Percentiles rank a stretch among this genome's conserved stretches.
Conservation (phyloP, 2,888 invertebrate species). For the Scaptomyza caliginosa region DNA sequence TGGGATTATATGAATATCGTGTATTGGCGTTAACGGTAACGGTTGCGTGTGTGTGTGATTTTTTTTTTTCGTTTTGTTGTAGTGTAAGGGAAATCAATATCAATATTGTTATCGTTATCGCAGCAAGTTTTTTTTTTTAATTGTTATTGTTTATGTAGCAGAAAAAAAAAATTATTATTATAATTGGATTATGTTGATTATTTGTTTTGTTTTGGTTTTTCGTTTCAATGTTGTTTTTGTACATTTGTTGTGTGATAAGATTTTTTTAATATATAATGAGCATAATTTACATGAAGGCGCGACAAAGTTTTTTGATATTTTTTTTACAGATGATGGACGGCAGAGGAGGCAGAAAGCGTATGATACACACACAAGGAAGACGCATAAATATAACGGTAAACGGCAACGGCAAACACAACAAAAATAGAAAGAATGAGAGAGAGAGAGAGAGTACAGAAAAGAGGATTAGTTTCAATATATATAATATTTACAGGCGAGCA, state of each 20-base stretch:
- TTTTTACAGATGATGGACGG: conserved; percentile 45
- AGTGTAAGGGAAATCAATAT: conserved; percentile 37
- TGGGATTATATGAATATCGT: conserved; percentile 77
- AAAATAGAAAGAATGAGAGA: conserved; percentile 23
- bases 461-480: conserved; percentile 57
- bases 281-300: conserved; percentile 42
- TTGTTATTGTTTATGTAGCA: conserved; percentile 3
- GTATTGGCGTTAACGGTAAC: conserved; percentile 33
- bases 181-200: conserved; percentile 21
- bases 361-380: conserved; percentile 39
- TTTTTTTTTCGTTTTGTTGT: not conserved
- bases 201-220: conserved; percentile 14
- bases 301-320: conserved; percentile 11
- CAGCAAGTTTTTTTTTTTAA: conserved; percentile 20
- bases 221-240: conserved; percentile 42
- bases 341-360: conserved; percentile 39
- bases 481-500: conserved; percentile 19
- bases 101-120: conserved; percentile 50
- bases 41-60: conserved; percentile 32
- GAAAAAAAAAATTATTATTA: conserved; percentile 2
- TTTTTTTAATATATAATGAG: conserved; percentile 18
- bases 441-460: conserved; percentile 29
- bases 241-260: conserved; percentile 22
- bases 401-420: conserved; percentile 52
- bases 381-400: conserved; percentile 39